Evolutionary conservation across 2,797 vertebrate species (phyloP).

Genomic region (Gymnopithys bicolor): DNA sequence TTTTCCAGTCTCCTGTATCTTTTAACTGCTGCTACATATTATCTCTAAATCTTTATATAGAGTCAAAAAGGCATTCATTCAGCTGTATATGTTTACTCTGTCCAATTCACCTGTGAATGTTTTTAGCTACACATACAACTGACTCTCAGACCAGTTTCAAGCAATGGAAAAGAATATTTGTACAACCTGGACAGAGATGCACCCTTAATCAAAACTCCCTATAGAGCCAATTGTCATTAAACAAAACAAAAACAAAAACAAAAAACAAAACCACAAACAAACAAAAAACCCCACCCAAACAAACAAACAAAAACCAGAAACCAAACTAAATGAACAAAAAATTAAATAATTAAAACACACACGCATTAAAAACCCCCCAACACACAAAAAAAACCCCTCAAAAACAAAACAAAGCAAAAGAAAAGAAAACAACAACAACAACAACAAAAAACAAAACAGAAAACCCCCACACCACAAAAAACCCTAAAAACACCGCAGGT

Average conservation of each 20-base stretch:
- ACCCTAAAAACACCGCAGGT: not conserved
- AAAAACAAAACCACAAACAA: too few species aligned
- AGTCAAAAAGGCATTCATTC: conserved; percentile 36
- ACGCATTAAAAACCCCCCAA: too few species aligned
- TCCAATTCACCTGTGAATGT: not conserved
- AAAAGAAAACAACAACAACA: not conserved
- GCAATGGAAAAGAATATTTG: conserved; percentile 9
- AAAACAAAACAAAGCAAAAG: not conserved
- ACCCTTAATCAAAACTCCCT: not conserved
- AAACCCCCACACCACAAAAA: not conserved
- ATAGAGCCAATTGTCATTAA: not conserved
- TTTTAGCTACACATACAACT: conserved; percentile 23
- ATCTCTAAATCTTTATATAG: conserved; percentile 43
- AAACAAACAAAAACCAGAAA: not conserved
- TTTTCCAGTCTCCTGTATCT: conserved; percentile 21
- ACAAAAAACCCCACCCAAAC: too few species aligned
- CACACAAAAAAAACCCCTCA: not conserved
- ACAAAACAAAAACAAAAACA: too few species aligned
- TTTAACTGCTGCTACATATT: conserved; percentile 33
- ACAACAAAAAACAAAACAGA: not conserved
- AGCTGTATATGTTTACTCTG: conserved; percentile 17
- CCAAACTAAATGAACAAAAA: too few species aligned
- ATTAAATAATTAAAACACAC: too few species aligned
- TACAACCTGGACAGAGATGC: not conserved
- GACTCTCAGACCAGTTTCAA: conserved; percentile 26